phyloP scores from a whole-genome alignment of 1,140 invertebrate genomes.

The Adelges cooleyi region DNA sequence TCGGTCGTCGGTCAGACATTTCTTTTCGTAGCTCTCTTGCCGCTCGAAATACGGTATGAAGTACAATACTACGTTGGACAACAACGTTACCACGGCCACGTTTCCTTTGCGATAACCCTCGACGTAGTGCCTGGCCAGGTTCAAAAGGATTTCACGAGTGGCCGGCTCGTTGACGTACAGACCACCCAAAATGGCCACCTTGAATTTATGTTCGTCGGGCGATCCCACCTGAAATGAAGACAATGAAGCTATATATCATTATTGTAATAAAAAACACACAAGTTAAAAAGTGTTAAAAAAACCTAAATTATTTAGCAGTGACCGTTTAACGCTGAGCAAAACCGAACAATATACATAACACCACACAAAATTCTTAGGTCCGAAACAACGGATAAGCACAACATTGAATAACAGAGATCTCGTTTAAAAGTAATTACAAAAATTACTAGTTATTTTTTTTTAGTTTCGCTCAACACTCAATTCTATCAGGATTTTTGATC shows the following conservation, averaged over 20 bases:
- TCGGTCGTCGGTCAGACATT: slow-evolving; percentile 28
- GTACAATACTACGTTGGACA: slow-evolving; percentile 63
- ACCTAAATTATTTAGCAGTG: slow-evolving; percentile 43
- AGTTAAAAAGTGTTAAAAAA: slow-evolving; percentile 12
- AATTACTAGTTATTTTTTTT: no score
- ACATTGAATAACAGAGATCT: no score
- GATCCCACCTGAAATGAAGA: slow-evolving; percentile 34
- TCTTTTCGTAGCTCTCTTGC: neutral
- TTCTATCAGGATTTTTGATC: no score
- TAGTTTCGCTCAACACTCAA: no score
- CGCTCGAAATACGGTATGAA: slow-evolving; percentile 51
- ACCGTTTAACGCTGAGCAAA: slow-evolving; percentile 48
- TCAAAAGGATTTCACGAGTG: slow-evolving; percentile 69
- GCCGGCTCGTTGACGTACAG: slow-evolving; percentile 70
- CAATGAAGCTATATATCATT: no score
- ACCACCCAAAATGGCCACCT: slow-evolving; percentile 70
- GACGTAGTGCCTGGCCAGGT: slow-evolving; percentile 68
- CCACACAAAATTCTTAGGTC: no score
- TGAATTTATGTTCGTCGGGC: slow-evolving; percentile 65
- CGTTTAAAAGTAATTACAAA: no score
- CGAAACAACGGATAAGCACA: no score
- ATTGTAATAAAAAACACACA: no score
- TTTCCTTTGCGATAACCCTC: slow-evolving; percentile 55
- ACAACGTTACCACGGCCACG: slow-evolving; percentile 47
- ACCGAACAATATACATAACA: slow-evolving; percentile 48